These are phyloP conservation scores for Perizoma flavofasciatum DNA, from an alignment of 2,888 invertebrate genomes.

Conservation along the genomic window DNA sequence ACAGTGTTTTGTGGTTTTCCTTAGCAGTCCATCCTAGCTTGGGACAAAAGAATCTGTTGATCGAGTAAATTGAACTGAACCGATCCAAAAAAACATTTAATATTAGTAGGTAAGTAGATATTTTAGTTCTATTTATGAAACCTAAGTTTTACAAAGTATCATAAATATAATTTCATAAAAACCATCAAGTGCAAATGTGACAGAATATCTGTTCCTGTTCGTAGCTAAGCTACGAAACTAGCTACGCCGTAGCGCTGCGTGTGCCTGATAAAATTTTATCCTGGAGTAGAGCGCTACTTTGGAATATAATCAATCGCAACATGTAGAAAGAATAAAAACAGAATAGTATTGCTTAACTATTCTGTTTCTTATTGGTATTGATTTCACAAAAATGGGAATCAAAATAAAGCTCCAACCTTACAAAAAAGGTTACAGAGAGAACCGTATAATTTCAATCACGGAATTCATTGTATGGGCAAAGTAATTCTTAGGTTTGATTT, in stretches of 20 bases:
- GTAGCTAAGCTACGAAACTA: constrained; percentile 40
- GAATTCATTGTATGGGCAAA: constrained; percentile 35
- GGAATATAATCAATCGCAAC: too few species aligned
- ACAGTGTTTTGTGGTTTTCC: constrained; percentile 15
- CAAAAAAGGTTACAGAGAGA: constrained; percentile 19
- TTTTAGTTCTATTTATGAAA: too few species aligned
- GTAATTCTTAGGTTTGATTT: constrained; percentile 30
- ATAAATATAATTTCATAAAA: not conserved
- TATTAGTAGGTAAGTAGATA: too few species aligned
- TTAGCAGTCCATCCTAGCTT: not conserved
- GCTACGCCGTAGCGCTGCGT: constrained; percentile 49
- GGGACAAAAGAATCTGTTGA: not conserved
- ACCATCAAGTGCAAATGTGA: not conserved
- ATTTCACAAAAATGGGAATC: not conserved
- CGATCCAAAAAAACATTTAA: not conserved
- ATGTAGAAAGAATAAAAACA: too few species aligned
- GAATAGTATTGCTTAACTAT: too few species aligned
- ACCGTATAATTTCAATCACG: constrained; percentile 39
- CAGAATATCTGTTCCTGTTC: constrained; percentile 27
- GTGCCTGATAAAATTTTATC: too few species aligned
- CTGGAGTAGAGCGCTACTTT: too few species aligned
- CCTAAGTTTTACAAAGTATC: too few species aligned
- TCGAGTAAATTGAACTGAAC: not conserved
- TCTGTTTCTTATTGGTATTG: too few species aligned
- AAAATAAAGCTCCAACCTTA: not conserved